Conservation (phyloP, 1,140 invertebrate genomes). For the Panulirus ornatus region DNA sequence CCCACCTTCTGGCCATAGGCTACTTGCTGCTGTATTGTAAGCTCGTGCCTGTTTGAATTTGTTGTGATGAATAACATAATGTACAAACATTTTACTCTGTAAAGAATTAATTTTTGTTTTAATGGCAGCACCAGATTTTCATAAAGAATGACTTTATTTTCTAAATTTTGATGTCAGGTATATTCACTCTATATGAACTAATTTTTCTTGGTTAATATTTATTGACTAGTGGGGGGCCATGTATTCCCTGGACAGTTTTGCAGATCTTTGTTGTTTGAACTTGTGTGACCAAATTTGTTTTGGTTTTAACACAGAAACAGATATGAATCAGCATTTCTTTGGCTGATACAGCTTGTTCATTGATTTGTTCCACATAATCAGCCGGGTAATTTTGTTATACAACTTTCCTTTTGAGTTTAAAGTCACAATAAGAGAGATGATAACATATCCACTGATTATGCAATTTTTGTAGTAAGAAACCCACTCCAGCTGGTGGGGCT, state of each 20-base stretch:
- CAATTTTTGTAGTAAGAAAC: slow-evolving; percentile 5
- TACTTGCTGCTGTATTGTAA: neutral
- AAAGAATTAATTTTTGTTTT: too few relatives aligned
- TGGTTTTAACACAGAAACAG: neutral
- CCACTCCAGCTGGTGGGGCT: neutral
- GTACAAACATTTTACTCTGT: too few relatives aligned
- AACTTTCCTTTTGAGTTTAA: neutral
- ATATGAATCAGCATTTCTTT: neutral
- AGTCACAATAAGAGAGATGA: neutral
- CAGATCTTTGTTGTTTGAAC: neutral
- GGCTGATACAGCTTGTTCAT: neutral
- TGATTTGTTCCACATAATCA: neutral
- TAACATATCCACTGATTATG: slow-evolving; percentile 15
- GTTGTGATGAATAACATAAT: neutral
- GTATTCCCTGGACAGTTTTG: neutral
- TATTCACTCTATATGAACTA: neutral
- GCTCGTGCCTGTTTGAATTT: neutral
- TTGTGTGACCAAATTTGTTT: neutral
- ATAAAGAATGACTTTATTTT: too few relatives aligned
- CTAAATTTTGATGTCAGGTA: neutral
- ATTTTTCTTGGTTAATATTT: slow-evolving; percentile 1
- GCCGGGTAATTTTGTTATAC: neutral
- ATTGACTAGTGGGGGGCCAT: neutral
- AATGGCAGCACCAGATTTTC: too few relatives aligned
- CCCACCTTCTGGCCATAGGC: neutral